These are phyloP conservation scores for Eremophila alpestris DNA, from an alignment of 2,797 vertebrate species.

Conservation along the genomic window DNA sequence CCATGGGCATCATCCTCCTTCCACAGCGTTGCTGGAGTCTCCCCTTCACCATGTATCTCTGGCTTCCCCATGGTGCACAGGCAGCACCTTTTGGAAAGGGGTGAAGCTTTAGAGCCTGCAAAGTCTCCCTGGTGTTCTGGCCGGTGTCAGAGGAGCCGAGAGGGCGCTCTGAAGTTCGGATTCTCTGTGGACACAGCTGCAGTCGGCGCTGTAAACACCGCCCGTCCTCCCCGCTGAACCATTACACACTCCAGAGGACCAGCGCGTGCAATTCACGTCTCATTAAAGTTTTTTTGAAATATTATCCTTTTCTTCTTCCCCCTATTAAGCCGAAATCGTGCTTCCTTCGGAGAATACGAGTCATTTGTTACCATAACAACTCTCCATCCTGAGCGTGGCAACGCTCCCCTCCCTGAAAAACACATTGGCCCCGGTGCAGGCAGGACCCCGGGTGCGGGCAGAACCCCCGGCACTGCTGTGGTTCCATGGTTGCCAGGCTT, in stretches of 20 bases:
- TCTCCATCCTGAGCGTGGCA: not conserved
- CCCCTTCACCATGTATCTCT: accelerated
- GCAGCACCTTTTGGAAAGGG: not conserved
- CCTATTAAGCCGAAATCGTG: constrained; percentile 23
- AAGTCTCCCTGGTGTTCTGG: accelerated
- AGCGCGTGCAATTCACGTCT: not conserved
- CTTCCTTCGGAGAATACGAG: constrained; percentile 59
- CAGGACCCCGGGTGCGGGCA: not conserved
- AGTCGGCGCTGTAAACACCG: accelerated
- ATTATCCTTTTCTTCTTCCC: constrained; percentile 1
- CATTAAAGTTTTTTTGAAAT: constrained; percentile 27
- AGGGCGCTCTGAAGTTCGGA: accelerated
- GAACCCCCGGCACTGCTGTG: not conserved
- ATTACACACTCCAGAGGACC: not conserved
- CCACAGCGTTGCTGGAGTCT: not conserved
- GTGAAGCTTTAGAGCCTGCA: not conserved
- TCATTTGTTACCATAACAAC: constrained; percentile 76
- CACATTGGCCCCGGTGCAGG: not conserved
- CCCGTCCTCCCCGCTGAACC: not conserved
- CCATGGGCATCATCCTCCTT: accelerated
- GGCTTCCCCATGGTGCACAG: accelerated
- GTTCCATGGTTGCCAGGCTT: not conserved
- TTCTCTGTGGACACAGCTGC: accelerated
- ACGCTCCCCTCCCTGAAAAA: not conserved
- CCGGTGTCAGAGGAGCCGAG: accelerated